A percentile compares a stretch with the other conserved stretches of the same genome.
Evolutionary conservation across 2,113 vertebrate genomes (phyloP).

Genomic region (Chionis minor): DNA sequence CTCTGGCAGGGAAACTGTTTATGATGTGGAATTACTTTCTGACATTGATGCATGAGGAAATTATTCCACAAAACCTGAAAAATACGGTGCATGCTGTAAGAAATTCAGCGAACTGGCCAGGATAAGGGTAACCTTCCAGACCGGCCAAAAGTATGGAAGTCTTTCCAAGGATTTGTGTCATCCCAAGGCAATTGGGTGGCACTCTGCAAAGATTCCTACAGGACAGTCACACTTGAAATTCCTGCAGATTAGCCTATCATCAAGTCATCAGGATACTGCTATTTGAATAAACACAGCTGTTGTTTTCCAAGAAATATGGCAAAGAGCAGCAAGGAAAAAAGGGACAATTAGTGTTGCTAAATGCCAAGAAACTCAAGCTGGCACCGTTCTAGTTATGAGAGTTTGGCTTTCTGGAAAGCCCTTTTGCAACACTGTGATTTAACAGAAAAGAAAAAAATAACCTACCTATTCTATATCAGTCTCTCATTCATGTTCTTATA

Average conservation of each 20-base stretch:
- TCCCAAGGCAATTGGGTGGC: slow-evolving; percentile 50
- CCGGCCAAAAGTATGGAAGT: neutral
- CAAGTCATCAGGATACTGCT: slow-evolving; percentile 73
- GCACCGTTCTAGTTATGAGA: slow-evolving; percentile 36
- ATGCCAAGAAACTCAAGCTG: slow-evolving; percentile 64
- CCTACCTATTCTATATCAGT: neutral
- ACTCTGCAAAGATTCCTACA: slow-evolving; percentile 49
- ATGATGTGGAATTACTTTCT: slow-evolving; percentile 62
- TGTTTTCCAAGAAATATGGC: slow-evolving; percentile 82
- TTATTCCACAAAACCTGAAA: slow-evolving; percentile 46
- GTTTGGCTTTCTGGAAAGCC: slow-evolving; percentile 44
- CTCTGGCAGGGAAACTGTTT: slow-evolving; percentile 49
- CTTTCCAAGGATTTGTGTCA: slow-evolving; percentile 59
- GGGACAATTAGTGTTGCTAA: slow-evolving; percentile 72
- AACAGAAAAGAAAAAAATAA: slow-evolving; percentile 12
- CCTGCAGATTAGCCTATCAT: slow-evolving; percentile 79
- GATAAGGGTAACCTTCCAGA: slow-evolving; percentile 28
- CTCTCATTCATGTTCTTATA: neutral
- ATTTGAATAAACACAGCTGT: slow-evolving; percentile 83
- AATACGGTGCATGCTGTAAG: slow-evolving; percentile 7
- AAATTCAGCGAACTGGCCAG: neutral
- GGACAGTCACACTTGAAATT: slow-evolving; percentile 74
- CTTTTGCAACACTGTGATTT: slow-evolving; percentile 41
- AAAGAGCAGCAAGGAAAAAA: slow-evolving; percentile 73
- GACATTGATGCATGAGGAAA: slow-evolving; percentile 73